Conservation (phyloP, 2,888 invertebrate species). For the Dryomyza anilis region DNA sequence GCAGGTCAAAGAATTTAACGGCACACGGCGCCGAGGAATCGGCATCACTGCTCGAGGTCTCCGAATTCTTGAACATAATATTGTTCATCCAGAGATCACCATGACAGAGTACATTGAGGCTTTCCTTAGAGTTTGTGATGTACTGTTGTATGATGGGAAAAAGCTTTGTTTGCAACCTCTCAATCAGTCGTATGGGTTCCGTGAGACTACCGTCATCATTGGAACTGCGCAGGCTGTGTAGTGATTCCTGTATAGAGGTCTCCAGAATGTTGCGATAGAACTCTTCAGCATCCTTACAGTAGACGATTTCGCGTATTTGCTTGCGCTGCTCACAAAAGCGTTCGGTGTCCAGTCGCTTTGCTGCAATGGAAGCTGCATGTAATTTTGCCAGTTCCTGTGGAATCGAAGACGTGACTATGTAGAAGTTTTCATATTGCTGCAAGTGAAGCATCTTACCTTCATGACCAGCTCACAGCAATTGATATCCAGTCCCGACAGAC, state of each 20-base stretch:
- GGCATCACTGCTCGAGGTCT: conserved; percentile 24
- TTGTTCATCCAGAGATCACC: conserved; percentile 60
- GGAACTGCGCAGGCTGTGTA: conserved; percentile 49
- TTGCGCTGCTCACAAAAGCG: conserved; percentile 42
- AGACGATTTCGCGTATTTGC: conserved; percentile 54
- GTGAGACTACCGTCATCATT: conserved; percentile 52
- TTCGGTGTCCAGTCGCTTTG: conserved; percentile 44
- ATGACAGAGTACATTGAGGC: conserved; percentile 55
- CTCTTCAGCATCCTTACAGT: conserved; percentile 51
- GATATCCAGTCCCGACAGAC: conserved; percentile 50
- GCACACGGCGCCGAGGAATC: conserved; percentile 13
- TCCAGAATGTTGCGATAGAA: conserved; percentile 52
- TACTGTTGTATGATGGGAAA: conserved; percentile 45
- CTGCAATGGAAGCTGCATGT: conserved; percentile 56
- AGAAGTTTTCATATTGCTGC: neutral
- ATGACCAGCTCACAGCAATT: conserved; percentile 54
- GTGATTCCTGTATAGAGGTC: conserved; percentile 51
- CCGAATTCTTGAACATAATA: conserved; percentile 51
- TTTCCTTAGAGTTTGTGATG: conserved; percentile 42
- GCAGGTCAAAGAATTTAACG: conserved; percentile 57
- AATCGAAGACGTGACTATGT: neutral
- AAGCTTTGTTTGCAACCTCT: conserved; percentile 46
- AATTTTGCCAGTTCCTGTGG: conserved; percentile 55
- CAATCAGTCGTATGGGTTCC: conserved; percentile 48
- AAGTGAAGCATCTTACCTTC: conserved; percentile 44